phyloP scores from a whole-genome alignment of 2,797 vertebrate genomes.

The Acestrorhynchus altus region DNA sequence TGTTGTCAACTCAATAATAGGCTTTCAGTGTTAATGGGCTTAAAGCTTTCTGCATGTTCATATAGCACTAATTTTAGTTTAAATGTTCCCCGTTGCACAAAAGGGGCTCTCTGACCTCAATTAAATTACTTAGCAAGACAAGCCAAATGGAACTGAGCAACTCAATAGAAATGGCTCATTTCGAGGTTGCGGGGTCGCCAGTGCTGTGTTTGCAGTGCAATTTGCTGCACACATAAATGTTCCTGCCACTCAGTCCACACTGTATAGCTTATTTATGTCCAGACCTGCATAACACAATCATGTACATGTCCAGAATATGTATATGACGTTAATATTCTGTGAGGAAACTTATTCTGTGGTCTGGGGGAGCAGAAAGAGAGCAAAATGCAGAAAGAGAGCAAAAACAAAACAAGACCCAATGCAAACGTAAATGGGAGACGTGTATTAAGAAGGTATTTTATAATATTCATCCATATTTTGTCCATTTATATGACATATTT shows the following conservation, averaged over 20 bases:
- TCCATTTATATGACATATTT: no score
- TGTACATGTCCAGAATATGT: neutral
- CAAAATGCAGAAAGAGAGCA: no score
- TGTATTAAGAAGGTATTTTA: no score
- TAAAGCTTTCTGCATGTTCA: constrained; percentile 28
- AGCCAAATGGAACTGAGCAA: constrained; percentile 41
- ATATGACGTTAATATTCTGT: no score
- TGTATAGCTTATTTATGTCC: neutral
- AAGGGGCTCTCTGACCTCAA: constrained; percentile 53
- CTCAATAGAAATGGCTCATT: constrained; percentile 48
- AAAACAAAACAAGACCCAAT: no score
- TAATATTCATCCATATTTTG: no score
- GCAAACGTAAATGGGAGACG: no score
- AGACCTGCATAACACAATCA: neutral
- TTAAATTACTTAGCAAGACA: constrained; percentile 50
- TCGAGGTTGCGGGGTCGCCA: constrained; percentile 32
- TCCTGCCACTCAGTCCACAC: neutral
- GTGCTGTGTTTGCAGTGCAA: constrained; percentile 19
- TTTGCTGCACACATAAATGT: constrained; percentile 19
- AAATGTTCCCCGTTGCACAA: constrained; percentile 53
- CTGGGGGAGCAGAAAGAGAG: no score
- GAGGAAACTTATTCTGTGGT: no score
- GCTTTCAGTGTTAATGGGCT: constrained; percentile 47
- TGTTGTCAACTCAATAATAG: constrained; percentile 42
- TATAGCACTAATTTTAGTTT: constrained; percentile 41